Evolutionary conservation across 2,797 vertebrate genomes (phyloP).

Genomic region (Molossus molossus): DNA sequence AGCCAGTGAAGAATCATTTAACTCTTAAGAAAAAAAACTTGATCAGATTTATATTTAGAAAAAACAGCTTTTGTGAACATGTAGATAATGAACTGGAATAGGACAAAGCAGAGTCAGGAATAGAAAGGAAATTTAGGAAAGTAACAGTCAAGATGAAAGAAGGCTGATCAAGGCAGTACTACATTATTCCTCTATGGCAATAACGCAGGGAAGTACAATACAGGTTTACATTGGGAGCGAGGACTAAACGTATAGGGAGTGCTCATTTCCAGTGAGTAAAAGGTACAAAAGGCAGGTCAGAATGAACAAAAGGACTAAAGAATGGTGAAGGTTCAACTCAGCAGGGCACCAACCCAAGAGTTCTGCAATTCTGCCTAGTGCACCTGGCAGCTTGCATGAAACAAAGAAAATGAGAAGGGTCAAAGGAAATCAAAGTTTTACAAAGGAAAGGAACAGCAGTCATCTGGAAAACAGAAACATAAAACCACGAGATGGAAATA

Average conservation of each 20-base stretch:
- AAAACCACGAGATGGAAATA: neutral
- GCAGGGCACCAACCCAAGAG: neutral
- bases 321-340: neutral
- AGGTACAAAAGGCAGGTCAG: neutral
- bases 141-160: conserved; percentile 6
- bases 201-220: no score
- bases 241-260: neutral
- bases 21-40: conserved; percentile 17
- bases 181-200: neutral
- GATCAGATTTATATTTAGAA: neutral
- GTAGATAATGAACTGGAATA: conserved; percentile 35
- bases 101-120: neutral
- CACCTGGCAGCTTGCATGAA: neutral
- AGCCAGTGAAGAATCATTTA: neutral
- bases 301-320: conserved; percentile 4
- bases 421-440: neutral
- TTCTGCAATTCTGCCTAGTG: neutral
- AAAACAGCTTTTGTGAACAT: conserved; percentile 19
- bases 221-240: neutral
- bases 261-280: neutral
- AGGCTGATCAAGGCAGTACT: neutral
- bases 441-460: conserved; percentile 18
- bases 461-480: neutral
- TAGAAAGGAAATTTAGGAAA: neutral
- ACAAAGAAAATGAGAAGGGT: neutral